Percentiles rank a stretch among this genome's conserved stretches.
Evolutionary conservation across 2,113 vertebrate genomes (phyloP).

Genomic region (Pampusana beccarii): DNA sequence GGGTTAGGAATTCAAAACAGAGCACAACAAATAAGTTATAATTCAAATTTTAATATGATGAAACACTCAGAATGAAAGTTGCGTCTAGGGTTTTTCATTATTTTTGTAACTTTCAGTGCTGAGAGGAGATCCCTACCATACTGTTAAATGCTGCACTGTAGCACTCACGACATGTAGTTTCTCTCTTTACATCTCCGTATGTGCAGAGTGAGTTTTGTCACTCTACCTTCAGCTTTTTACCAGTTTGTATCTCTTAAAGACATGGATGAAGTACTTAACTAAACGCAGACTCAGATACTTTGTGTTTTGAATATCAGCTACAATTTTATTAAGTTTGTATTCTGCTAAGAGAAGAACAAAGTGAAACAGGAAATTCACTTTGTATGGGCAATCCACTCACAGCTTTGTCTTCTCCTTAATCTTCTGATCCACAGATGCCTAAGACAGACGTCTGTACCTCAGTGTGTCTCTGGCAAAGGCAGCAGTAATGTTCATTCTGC

Average conservation of each 20-base stretch:
- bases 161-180: neutral
- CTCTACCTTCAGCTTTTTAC: neutral
- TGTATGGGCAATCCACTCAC: neutral
- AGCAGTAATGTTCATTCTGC: neutral
- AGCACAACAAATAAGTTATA: neutral
- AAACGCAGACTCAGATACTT: neutral
- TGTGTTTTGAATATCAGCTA: neutral
- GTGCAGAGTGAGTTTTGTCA: neutral
- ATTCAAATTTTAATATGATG: neutral
- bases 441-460: neutral
- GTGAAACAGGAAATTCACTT: neutral
- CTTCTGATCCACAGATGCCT: neutral
- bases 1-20: neutral
- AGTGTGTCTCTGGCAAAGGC: fast-evolving
- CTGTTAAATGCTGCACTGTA: neutral
- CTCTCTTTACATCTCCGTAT: neutral
- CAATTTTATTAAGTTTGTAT: neutral
- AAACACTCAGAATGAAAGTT: neutral
- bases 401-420: neutral
- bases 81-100: neutral
- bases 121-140: neutral
- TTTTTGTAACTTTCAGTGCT: neutral
- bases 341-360: neutral
- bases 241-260: neutral
- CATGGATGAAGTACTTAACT: neutral